A percentile compares a stretch with the other conserved stretches of the same genome.
Conservation (phyloP, 2,113 vertebrate genomes). For the Aspiorhynchus laticeps region DNA sequence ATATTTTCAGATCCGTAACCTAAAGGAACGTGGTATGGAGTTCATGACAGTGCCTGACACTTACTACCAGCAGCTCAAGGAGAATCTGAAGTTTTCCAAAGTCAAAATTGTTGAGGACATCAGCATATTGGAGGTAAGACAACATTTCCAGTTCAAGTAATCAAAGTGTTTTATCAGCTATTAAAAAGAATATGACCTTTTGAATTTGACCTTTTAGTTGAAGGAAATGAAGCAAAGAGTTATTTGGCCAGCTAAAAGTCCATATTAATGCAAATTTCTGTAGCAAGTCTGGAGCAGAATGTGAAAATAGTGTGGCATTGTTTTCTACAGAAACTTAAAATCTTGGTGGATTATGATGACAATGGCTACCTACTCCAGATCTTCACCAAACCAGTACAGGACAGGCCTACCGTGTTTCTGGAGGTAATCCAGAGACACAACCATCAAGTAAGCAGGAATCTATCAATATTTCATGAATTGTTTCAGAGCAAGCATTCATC, state of each 20-base stretch:
- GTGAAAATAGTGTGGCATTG: not conserved
- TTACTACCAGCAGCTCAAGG: slow-evolving; percentile 86
- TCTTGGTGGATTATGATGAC: slow-evolving; percentile 93
- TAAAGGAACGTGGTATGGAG: slow-evolving; percentile 88
- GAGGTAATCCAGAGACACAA: slow-evolving; percentile 96
- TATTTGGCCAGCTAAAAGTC: too few species aligned
- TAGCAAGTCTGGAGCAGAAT: not conserved
- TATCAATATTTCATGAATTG: not conserved
- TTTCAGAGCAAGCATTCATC: not conserved
- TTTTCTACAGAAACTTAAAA: slow-evolving; percentile 84
- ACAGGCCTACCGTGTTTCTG: slow-evolving; percentile 93
- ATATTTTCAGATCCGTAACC: slow-evolving; percentile 80
- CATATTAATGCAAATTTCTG: not conserved
- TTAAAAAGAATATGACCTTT: too few species aligned
- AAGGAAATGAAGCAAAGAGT: not conserved
- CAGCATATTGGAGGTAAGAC: slow-evolving; percentile 82
- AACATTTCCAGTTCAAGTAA: not conserved
- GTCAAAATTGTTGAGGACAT: slow-evolving; percentile 86
- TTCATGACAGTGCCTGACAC: slow-evolving; percentile 87
- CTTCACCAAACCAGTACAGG: slow-evolving; percentile 96
- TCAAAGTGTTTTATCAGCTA: not conserved
- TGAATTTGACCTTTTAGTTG: not conserved
- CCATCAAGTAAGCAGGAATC: slow-evolving; percentile 82
- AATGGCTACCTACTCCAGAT: slow-evolving; percentile 96
- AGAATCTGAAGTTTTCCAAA: slow-evolving; percentile 85